These are phyloP conservation scores for Muntiacus reevesi DNA, from an alignment of 2,113 vertebrate species.

Conservation along the genomic window DNA sequence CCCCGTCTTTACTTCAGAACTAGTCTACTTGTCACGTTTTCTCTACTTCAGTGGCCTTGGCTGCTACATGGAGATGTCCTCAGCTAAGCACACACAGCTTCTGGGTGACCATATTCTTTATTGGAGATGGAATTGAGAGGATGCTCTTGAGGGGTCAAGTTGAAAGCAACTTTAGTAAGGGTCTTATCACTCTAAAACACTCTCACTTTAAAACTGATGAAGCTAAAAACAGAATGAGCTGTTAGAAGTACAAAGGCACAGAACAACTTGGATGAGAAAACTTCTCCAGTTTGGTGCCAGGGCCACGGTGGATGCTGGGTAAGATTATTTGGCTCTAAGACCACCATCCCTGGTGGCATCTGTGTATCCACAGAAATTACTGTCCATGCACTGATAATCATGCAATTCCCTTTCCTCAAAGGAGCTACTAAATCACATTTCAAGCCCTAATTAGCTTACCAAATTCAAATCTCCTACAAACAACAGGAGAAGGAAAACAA, in stretches of 20 bases:
- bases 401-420: background rate
- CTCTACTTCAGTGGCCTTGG: background rate
- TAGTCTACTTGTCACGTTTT: background rate
- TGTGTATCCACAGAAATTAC: background rate
- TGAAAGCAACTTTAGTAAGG: background rate
- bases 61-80: background rate
- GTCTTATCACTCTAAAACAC: background rate
- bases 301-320: background rate
- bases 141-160: too few relatives aligned
- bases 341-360: accelerated
- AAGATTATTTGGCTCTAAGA: background rate
- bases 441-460: background rate
- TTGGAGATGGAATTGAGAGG: background rate
- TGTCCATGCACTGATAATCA: background rate
- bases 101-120: background rate
- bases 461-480: background rate
- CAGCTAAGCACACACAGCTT: background rate
- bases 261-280: background rate
- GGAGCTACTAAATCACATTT: background rate
- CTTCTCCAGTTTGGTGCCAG: background rate
- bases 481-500: background rate
- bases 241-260: background rate
- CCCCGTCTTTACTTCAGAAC: background rate
- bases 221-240: background rate
- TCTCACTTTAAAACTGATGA: background rate